Conservation (phyloP, 2,113 vertebrate species). For the Leiothrix lutea region DNA sequence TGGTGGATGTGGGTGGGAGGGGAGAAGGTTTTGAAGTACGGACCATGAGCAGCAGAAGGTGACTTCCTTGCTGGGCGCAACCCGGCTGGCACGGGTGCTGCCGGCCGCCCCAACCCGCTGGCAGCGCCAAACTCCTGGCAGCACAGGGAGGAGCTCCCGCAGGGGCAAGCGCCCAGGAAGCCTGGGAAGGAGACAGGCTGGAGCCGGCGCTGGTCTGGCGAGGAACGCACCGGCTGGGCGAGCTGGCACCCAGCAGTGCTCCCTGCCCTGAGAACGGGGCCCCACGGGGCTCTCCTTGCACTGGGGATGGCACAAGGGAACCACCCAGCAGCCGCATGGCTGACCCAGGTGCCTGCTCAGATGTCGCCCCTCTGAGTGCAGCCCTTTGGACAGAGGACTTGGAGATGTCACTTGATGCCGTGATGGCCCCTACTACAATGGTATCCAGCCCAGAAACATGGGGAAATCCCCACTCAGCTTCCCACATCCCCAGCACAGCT, state of each 20-base stretch:
- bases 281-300: background rate
- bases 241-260: background rate
- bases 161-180: background rate
- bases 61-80: background rate
- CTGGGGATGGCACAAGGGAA: background rate
- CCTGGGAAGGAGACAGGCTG: conserved; percentile 48
- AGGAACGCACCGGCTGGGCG: background rate
- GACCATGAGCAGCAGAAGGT: background rate
- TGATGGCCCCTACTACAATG: rapidly evolving
- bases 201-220: background rate
- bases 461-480: background rate
- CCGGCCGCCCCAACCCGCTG: rapidly evolving
- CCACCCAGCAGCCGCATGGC: rapidly evolving
- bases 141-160: background rate
- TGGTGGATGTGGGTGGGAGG: conserved; percentile 33
- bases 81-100: background rate
- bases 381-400: background rate
- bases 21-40: background rate
- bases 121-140: background rate
- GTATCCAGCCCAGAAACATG: background rate
- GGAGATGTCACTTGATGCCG: background rate
- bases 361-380: background rate
- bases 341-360: background rate
- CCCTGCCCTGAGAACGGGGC: background rate
- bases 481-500: background rate